Evolutionary conservation across 2,797 vertebrate genomes (phyloP).

Genomic region (Tolypeutes matacus): DNA sequence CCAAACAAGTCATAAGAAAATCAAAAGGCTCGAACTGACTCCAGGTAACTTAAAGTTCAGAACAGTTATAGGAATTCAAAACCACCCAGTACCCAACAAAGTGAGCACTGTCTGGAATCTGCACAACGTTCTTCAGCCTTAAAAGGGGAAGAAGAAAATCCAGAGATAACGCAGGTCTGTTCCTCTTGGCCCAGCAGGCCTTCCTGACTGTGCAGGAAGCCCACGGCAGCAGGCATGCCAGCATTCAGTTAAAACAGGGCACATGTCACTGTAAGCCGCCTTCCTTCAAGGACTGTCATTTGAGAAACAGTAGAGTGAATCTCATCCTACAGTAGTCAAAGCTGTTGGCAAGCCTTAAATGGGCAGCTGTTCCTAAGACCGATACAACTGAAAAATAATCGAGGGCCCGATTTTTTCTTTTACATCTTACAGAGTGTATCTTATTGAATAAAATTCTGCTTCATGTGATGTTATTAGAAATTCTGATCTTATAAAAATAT

Average conservation of each 20-base stretch:
- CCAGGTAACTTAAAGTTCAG: not conserved
- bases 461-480: constrained; percentile 43
- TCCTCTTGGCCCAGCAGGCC: not conserved
- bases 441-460: constrained; percentile 21
- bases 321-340: not conserved
- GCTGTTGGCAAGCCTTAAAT: not conserved
- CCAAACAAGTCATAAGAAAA: not conserved
- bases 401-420: not conserved
- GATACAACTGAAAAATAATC: constrained; percentile 28
- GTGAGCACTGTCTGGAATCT: not conserved
- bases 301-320: not conserved
- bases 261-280: not conserved
- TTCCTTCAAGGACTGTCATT: not conserved
- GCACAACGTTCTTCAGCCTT: not conserved
- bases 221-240: not conserved
- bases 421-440: constrained; percentile 39
- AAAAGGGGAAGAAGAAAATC: constrained; percentile 6
- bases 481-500: constrained; percentile 34
- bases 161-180: not conserved
- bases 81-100: not conserved
- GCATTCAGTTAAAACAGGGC: not conserved
- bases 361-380: not conserved
- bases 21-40: constrained; percentile 40
- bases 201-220: not conserved
- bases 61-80: constrained; percentile 15